Conservation (phyloP, 2,797 vertebrate genomes). For the Adelosebastes latens region DNA sequence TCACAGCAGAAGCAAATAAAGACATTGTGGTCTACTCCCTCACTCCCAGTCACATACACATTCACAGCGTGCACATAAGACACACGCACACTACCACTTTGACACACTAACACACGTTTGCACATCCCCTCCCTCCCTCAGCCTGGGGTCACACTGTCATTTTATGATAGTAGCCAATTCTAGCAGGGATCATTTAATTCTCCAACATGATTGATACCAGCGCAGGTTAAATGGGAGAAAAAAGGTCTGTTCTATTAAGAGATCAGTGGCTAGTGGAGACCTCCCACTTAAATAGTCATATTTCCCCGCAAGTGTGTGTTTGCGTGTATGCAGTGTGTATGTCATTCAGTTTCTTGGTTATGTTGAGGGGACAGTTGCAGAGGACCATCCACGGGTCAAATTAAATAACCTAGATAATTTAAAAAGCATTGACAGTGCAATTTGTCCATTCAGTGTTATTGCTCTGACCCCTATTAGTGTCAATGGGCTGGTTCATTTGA, state of each 20-base stretch:
- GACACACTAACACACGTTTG: conserved; percentile 48
- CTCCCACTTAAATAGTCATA: conserved; percentile 96
- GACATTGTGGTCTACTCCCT: conserved; percentile 79
- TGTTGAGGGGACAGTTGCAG: conserved; percentile 84
- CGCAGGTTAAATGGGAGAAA: conserved; percentile 94
- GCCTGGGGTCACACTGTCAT: conserved; percentile 93
- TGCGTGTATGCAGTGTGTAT: conserved; percentile 34
- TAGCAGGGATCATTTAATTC: conserved; percentile 98
- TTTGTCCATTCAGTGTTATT: conserved; percentile 96
- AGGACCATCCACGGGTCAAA: conserved; percentile 95
- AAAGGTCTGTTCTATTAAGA: conserved; percentile 95
- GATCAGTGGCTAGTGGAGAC: conserved; percentile 94
- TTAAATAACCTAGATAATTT: conserved; percentile 99
- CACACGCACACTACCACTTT: conserved; percentile 22
- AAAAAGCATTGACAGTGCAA: conserved; percentile 94
- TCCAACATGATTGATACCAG: conserved; percentile 94
- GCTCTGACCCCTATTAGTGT: conserved; percentile 95
- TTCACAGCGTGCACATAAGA: conserved; percentile 10
- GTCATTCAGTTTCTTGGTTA: conserved; percentile 49
- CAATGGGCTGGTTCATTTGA: conserved; percentile 89
- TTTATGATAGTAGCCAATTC: conserved; percentile 98
- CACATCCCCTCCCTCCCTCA: conserved; percentile 46
- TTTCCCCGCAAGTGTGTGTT: conserved; percentile 51
- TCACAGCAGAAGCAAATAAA: conserved; percentile 94
- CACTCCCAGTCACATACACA: conserved; percentile 16